Base-by-base conservation (phyloP, 2,113 vertebrate genomes). In the Chionomys nivalis region DNA sequence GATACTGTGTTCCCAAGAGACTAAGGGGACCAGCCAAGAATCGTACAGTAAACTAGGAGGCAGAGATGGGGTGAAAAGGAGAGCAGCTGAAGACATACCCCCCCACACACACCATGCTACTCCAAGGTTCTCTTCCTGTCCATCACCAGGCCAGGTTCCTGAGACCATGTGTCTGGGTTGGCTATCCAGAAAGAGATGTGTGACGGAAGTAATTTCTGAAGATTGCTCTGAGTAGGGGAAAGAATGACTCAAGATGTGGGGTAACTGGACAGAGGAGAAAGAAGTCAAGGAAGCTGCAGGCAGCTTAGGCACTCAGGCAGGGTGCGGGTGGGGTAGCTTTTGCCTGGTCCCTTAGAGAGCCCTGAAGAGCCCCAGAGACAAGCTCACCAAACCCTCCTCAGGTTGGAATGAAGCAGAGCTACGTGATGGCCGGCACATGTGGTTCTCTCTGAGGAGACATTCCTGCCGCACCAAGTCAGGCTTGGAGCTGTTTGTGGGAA, bases 381-480 rank as follows among this genome's bases (percentile, higher is more conserved):
- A 28, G 63, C n/a, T 94, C 79, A 7, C 11, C 81, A 42, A 49
- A 77, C 39, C 63, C 82, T 17, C 65, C 16, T 39, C 39, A 44
- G 12, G 24, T 63, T 75, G 68, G 31, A 1, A n/a, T 39, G 44
- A 55, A 13, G 39, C 90, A 33, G 61, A 39, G 61, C 33, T n/a
- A 28, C 0, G 31, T 5, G 58, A 31, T 33, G 23, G 39, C 31
- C 5, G 28, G 16, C 7, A 8, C 19, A 2, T 0, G 0, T 65
- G n/a, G 26, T 75, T 7, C 24, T 63, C 3, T 5, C 47, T 14
- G 78, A 89, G n/a, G 72, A 79, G 72, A 75, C 31, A 4, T 65
- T 82, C 17, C 26, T 31, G 0, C n/a, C 19, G 6, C 10, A 58
- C 26, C 0, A 12, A 72, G 65, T 49, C 66, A 55, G 91, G 61